Conservation (phyloP, 2,888 invertebrate genomes). For the Drosophila atripex region DNA sequence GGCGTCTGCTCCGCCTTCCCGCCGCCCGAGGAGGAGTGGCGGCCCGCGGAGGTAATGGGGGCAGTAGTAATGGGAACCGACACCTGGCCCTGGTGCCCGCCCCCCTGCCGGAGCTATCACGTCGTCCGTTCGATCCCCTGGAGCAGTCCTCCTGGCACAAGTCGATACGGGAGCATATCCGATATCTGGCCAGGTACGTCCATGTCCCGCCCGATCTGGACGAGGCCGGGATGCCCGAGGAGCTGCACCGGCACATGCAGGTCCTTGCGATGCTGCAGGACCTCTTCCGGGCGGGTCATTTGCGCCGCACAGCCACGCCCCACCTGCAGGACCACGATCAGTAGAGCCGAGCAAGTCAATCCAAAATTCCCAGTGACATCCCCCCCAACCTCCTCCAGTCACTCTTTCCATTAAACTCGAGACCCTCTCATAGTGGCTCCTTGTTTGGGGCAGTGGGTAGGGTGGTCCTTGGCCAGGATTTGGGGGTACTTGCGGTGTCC, state of each 20-base stretch:
- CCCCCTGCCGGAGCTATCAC: neutral
- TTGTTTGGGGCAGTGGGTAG: too few relatives aligned
- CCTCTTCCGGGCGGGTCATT: slow-evolving; percentile 3
- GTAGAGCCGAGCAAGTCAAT: neutral
- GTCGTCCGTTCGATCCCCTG: slow-evolving; percentile 10
- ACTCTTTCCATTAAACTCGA: neutral
- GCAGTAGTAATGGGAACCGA: neutral
- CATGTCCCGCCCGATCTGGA: slow-evolving; percentile 28
- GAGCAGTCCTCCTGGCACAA: slow-evolving; percentile 30
- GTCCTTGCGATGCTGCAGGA: slow-evolving; percentile 28
- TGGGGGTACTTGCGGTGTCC: slow-evolving; percentile 21
- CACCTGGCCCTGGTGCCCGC: slow-evolving; percentile 18
- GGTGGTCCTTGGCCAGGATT: too few relatives aligned
- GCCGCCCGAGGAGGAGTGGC: neutral
- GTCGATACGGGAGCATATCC: slow-evolving; percentile 12
- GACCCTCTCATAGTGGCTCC: neutral
- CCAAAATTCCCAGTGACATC: neutral
- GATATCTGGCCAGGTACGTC: slow-evolving; percentile 8
- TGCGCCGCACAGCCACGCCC: slow-evolving; percentile 1
- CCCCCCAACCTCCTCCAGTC: too few relatives aligned
- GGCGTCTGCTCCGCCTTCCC: neutral
- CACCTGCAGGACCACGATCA: neutral
- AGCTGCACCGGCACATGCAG: slow-evolving; percentile 18
- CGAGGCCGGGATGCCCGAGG: slow-evolving; percentile 17
- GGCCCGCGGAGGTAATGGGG: neutral